A percentile compares a stretch with the other conserved stretches of the same genome.
Conservation (phyloP, 2,797 vertebrate genomes). For the Lateolabrax maculatus region DNA sequence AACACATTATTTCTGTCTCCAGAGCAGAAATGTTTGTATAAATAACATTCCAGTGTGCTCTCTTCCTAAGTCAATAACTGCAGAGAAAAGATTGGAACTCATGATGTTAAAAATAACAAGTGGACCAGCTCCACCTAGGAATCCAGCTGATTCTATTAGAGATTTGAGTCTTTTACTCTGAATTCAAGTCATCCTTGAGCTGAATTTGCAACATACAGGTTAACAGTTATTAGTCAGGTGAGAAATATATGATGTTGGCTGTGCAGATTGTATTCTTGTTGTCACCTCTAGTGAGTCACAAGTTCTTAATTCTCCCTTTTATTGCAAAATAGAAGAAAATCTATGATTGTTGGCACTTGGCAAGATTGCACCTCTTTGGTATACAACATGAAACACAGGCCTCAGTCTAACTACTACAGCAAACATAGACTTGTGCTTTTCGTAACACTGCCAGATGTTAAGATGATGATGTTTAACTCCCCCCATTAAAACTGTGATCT, state of each 20-base stretch:
- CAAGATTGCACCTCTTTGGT: neutral
- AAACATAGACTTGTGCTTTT: neutral
- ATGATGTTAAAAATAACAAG: slow-evolving; percentile 71
- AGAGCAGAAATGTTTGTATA: slow-evolving; percentile 73
- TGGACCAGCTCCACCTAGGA: slow-evolving; percentile 59
- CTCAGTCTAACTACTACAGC: neutral
- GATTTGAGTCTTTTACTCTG: neutral
- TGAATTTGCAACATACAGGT: neutral
- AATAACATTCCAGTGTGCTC: slow-evolving; percentile 80
- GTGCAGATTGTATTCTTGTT: neutral
- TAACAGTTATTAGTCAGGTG: neutral
- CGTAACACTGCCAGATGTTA: slow-evolving; percentile 18
- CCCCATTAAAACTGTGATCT: neutral
- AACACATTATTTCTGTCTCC: slow-evolving; percentile 58
- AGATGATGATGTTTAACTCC: slow-evolving; percentile 6
- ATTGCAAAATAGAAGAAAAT: neutral
- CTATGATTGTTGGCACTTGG: neutral
- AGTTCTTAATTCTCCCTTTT: neutral
- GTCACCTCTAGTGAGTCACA: neutral
- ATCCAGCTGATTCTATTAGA: slow-evolving; percentile 33
- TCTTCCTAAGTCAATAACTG: slow-evolving; percentile 78
- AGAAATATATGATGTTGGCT: neutral
- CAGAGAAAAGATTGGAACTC: slow-evolving; percentile 62
- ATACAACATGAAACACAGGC: neutral
- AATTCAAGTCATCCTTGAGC: neutral